Conservation (phyloP, 2,113 vertebrate species). For the Sialia sialis region DNA sequence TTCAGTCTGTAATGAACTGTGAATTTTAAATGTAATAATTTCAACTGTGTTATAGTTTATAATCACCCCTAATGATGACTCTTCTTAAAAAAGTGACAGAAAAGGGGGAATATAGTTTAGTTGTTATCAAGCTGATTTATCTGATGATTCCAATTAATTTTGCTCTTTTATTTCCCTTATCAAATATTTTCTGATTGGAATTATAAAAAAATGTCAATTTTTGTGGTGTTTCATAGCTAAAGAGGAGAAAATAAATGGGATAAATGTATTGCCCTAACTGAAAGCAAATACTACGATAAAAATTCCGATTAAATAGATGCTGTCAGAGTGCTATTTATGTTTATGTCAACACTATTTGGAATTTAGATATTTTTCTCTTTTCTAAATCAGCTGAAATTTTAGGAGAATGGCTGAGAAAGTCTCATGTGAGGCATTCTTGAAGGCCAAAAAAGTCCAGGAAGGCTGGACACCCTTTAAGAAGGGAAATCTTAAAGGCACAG, state of each 20-base stretch:
- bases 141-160: neutral
- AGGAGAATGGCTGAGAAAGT: neutral
- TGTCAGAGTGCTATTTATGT: neutral
- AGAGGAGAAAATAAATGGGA: neutral
- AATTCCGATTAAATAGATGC: neutral
- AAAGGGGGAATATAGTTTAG: neutral
- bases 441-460: neutral
- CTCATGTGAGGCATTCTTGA: neutral
- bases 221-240: neutral
- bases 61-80: neutral
- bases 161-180: neutral
- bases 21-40: neutral
- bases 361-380: neutral
- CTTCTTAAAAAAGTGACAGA: neutral
- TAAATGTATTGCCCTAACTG: neutral
- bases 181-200: neutral
- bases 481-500: neutral
- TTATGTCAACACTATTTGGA: neutral
- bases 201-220: neutral
- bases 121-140: neutral
- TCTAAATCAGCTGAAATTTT: neutral
- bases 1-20: neutral
- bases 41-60: neutral
- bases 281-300: neutral
- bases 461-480: fast-evolving